Conservation (phyloP, 37 sponge, comb jelly and placozoan species). For the Petrosia ficiformis region DNA sequence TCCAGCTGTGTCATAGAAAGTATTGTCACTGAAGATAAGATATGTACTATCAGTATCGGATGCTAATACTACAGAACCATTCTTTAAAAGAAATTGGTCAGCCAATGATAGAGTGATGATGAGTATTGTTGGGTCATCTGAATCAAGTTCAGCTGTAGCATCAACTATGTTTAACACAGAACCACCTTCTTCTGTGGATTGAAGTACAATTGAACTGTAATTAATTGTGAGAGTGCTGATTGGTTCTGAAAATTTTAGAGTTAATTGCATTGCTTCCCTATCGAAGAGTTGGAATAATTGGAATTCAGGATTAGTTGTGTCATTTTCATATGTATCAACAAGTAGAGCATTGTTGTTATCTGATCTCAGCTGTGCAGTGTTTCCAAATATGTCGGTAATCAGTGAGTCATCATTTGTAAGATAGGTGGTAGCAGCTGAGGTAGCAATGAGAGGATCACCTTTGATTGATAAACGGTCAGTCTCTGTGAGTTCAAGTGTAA, state of each 20-base stretch:
- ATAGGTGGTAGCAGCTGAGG: slow-evolving; percentile 47
- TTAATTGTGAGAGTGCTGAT: slow-evolving; percentile 63
- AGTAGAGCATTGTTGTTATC: slow-evolving; percentile 63
- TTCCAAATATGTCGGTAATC: slow-evolving; percentile 58
- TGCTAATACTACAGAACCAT: slow-evolving; percentile 37
- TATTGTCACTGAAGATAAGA: slow-evolving; percentile 42
- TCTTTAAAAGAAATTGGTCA: slow-evolving; percentile 70
- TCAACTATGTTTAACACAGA: slow-evolving; percentile 36
- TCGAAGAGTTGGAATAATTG: slow-evolving; percentile 49
- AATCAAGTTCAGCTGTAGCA: slow-evolving; percentile 39
- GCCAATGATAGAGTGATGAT: slow-evolving; percentile 53
- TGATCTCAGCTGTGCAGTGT: slow-evolving; percentile 46
- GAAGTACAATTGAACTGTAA: slow-evolving; percentile 64
- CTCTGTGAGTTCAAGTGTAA: slow-evolving; percentile 19
- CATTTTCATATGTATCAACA: slow-evolving; percentile 58
- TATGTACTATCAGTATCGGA: slow-evolving; percentile 52
- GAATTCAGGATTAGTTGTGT: slow-evolving; percentile 67
- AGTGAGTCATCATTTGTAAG: slow-evolving; percentile 57
- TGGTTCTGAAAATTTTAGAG: slow-evolving; percentile 78
- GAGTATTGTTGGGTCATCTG: slow-evolving; percentile 30
- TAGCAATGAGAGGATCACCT: slow-evolving; percentile 61
- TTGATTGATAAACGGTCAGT: slow-evolving; percentile 58
- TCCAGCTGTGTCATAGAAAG: slow-evolving; percentile 78
- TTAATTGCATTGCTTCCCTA: slow-evolving; percentile 38
- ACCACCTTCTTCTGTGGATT: slow-evolving; percentile 37